Evolutionary conservation across 2,888 invertebrate species (phyloP).

Genomic region (Griposia aprilina): DNA sequence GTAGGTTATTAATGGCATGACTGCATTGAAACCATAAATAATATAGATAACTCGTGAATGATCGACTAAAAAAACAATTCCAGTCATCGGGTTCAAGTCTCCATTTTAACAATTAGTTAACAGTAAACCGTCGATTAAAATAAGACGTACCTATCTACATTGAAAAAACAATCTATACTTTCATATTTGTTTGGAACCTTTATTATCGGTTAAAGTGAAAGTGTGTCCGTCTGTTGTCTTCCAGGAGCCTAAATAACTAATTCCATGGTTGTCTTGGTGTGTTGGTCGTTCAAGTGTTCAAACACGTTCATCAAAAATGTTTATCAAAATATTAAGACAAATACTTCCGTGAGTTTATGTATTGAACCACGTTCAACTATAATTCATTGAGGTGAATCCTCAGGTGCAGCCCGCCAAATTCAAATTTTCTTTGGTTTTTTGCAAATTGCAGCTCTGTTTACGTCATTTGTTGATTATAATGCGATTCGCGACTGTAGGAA

Average conservation of each 20-base stretch:
- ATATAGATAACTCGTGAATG: slow-evolving; percentile 9
- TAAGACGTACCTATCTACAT: neutral
- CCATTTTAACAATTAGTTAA: neutral
- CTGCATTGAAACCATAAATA: slow-evolving; percentile 73
- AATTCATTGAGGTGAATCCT: no score
- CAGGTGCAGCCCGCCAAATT: no score
- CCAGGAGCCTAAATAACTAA: neutral
- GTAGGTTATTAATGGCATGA: neutral
- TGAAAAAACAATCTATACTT: neutral
- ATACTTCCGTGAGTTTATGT: no score
- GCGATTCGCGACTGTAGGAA: no score
- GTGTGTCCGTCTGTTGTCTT: neutral
- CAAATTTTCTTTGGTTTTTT: no score
- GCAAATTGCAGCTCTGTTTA: no score
- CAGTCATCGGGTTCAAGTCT: neutral
- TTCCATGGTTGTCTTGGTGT: neutral
- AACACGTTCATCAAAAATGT: neutral
- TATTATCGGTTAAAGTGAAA: no score
- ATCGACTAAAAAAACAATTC: slow-evolving; percentile 38
- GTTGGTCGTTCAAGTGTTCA: neutral
- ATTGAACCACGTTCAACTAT: no score
- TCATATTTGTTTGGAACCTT: no score
- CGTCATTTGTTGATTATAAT: no score
- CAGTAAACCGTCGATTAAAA: neutral
- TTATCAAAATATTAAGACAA: no score